Evolutionary conservation across 2,797 vertebrate genomes (phyloP).

Genomic region (Lophotriccus pileatus): DNA sequence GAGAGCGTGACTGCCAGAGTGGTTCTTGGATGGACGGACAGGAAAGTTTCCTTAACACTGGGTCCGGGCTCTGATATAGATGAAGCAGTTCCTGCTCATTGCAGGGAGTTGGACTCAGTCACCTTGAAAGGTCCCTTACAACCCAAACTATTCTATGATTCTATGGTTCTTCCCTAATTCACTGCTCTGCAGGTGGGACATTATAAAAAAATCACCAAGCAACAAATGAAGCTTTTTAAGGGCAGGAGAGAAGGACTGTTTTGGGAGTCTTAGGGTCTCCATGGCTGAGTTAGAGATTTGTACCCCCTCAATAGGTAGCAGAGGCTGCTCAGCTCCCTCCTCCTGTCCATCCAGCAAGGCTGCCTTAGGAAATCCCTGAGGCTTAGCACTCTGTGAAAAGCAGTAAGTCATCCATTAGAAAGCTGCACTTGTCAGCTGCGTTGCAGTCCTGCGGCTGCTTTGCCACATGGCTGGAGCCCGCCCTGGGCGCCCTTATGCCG

Average conservation of each 20-base stretch:
- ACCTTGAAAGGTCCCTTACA: not conserved
- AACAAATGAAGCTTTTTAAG: not conserved
- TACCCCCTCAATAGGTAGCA: not conserved
- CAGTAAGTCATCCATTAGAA: not conserved
- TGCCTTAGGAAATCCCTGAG: not conserved
- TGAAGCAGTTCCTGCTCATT: not conserved
- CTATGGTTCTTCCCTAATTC: not conserved
- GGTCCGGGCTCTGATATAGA: not conserved
- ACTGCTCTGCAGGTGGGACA: not conserved
- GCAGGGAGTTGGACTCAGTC: not conserved
- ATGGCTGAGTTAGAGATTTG: not conserved
- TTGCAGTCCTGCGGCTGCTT: not conserved
- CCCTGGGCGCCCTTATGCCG: rapidly evolving
- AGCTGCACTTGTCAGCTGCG: not conserved
- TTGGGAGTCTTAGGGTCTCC: not conserved
- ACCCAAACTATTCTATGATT: not conserved
- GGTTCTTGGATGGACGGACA: not conserved
- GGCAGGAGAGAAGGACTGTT: not conserved
- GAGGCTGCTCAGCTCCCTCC: not conserved
- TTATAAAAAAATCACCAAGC: not conserved
- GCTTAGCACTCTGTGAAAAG: not conserved
- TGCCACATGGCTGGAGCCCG: not conserved
- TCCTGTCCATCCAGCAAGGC: rapidly evolving
- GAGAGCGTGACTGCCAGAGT: not conserved
- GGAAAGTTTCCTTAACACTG: not conserved